Base-by-base conservation (phyloP, 2,113 vertebrate species). In the Sterrhoptilus dennistouni region DNA sequence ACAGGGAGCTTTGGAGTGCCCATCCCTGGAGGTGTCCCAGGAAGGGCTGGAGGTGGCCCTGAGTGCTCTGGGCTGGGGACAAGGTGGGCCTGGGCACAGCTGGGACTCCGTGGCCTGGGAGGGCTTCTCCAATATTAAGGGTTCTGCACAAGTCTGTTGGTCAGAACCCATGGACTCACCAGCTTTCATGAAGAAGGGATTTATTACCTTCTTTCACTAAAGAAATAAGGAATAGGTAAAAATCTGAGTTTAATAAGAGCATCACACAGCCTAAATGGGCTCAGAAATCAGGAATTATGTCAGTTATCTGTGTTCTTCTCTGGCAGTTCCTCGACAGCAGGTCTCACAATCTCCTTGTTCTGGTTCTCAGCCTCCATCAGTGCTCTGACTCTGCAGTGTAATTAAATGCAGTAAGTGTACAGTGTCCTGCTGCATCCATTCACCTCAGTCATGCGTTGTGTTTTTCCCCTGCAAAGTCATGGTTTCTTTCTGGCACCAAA, bases 51-150 rank as follows among this genome's bases (percentile, higher is more conserved):
- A 8, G 8, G n/a, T 54, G 74, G 65, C 75, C 63, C 85, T 40
- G 4, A 63, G 65, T 3, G 84, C 64, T 47, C 84, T 78, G 84
- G 45, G 27, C 38, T 69, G 64, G 54, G 38, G 24, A 70, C 65
- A 47, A 8, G 56, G 65, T 63, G 61, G 61, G 31, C 1, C 35
- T 5, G n/a, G 69, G n/a, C 42, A 74, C 61, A 36, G 72, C 22
- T 44, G 9, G 49, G 40, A 4, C 24, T 56, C 3, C 0, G 5
- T 25, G 29, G 56, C 0, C 42, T 35, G 0, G 35, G 5, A 49
- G 11, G 2, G 5, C 1, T 6, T 56, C 9, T 8, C 75, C 56
- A 56, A 0, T 17, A 6, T 56, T 7, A 14, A 21, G 9, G 17
- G 6, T 8, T 49, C 31, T 88, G 13, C 18, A 16, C 7, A 50